Evolutionary conservation across 2,888 invertebrate species (phyloP).

Genomic region (Limnephilus marmoratus): DNA sequence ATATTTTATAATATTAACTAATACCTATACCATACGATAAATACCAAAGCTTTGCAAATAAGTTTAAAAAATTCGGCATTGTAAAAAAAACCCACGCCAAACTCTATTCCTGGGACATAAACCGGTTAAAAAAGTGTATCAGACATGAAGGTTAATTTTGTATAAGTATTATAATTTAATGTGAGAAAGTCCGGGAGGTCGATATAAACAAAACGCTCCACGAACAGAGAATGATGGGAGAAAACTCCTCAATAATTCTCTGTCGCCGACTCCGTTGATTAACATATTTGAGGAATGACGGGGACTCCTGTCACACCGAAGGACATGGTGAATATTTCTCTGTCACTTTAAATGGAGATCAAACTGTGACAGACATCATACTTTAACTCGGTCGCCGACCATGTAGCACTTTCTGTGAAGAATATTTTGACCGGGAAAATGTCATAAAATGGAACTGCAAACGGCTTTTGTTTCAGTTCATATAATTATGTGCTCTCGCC

Average conservation of each 20-base stretch:
- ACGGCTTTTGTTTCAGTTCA: neutral
- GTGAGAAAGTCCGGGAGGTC: conserved; percentile 17
- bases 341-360: conserved; percentile 22
- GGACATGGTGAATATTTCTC: conserved; percentile 16
- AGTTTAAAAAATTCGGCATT: too few species aligned
- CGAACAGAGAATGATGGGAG: neutral
- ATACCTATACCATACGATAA: too few species aligned
- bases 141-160: neutral
- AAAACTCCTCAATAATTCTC: conserved; percentile 14
- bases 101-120: too few species aligned
- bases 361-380: conserved; percentile 13
- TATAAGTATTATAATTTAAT: neutral
- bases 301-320: neutral
- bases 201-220: neutral
- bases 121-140: too few species aligned
- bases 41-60: too few species aligned
- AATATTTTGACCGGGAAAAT: neutral
- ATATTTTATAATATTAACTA: too few species aligned
- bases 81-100: too few species aligned
- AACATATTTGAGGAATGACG: conserved; percentile 23
- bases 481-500: neutral
- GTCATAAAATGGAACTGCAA: neutral
- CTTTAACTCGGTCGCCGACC: neutral
- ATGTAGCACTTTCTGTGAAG: neutral
- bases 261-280: conserved; percentile 17